These are phyloP conservation scores for Drosophila maculinotata DNA, from an alignment of 2,888 invertebrate genomes.

Conservation along the genomic window DNA sequence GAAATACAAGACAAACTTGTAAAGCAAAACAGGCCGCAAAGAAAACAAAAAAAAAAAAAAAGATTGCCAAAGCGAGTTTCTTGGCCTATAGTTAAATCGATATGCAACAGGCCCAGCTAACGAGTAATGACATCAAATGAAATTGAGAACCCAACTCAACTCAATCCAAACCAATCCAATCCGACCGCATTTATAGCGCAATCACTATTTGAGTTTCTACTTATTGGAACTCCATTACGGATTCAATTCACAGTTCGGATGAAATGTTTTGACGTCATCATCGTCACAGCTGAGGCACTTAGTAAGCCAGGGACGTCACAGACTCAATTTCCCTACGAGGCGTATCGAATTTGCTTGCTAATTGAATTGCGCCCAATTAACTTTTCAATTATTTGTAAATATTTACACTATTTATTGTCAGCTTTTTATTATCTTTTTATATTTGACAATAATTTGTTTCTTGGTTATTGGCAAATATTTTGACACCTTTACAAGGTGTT, in stretches of 20 bases:
- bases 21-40: constrained; percentile 38
- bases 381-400: constrained; percentile 58
- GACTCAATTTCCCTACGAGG: constrained; percentile 3
- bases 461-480: constrained; percentile 42
- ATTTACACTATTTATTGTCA: constrained; percentile 55
- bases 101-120: constrained; percentile 29
- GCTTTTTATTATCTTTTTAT: constrained; percentile 18
- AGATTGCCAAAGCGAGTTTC: constrained; percentile 44
- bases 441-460: constrained; percentile 23
- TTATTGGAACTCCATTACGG: constrained; percentile 27
- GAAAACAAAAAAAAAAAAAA: neutral
- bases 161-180: constrained; percentile 3
- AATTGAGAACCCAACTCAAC: constrained; percentile 35
- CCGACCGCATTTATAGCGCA: constrained; percentile 33
- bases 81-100: constrained; percentile 21
- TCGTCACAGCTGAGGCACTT: constrained; percentile 7
- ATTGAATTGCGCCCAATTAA: constrained; percentile 44
- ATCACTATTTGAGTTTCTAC: constrained; percentile 26
- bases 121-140: constrained; percentile 22
- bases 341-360: constrained; percentile 42
- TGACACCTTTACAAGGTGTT: constrained; percentile 56
- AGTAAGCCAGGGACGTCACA: constrained; percentile 55
- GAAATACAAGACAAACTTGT: constrained; percentile 42
- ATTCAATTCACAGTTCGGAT: constrained; percentile 38
- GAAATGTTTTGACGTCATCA: constrained; percentile 42